These are phyloP conservation scores for Pteronotus mesoamericanus DNA, from an alignment of 2,797 vertebrate species.

Conservation along the genomic window DNA sequence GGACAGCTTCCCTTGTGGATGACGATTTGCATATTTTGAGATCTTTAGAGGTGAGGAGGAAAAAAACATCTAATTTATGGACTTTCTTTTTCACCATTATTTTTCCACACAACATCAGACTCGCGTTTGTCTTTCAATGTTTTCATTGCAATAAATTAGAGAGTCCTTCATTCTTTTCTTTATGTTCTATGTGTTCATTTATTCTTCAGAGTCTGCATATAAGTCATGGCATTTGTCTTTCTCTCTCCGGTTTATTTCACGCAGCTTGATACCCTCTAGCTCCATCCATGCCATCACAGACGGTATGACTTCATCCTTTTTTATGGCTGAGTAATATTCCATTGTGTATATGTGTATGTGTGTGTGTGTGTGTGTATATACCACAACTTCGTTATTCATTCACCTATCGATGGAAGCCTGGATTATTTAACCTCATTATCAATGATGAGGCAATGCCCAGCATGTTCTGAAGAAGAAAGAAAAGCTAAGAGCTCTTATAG, in stretches of 20 bases:
- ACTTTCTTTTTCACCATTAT: not conserved
- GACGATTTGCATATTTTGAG: not conserved
- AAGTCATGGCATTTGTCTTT: not conserved
- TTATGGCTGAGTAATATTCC: not conserved
- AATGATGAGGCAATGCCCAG: no score
- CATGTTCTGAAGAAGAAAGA: not conserved
- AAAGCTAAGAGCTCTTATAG: not conserved
- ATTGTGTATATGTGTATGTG: no score
- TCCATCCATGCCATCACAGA: not conserved
- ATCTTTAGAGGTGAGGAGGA: not conserved
- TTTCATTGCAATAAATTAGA: not conserved
- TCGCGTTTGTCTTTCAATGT: not conserved
- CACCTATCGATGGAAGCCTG: no score
- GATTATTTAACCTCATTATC: no score
- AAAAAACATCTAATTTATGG: not conserved
- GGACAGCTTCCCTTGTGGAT: not conserved
- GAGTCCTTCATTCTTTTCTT: not conserved
- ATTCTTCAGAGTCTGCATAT: not conserved
- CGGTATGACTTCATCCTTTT: not conserved
- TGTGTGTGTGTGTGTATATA: no score
- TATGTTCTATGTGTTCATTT: not conserved
- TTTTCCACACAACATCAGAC: not conserved
- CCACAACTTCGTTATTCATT: no score
- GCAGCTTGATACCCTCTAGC: not conserved
- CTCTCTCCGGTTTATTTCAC: not conserved